Conservation (phyloP, 1,140 invertebrate species). For the Atopsyche davidsoni region DNA sequence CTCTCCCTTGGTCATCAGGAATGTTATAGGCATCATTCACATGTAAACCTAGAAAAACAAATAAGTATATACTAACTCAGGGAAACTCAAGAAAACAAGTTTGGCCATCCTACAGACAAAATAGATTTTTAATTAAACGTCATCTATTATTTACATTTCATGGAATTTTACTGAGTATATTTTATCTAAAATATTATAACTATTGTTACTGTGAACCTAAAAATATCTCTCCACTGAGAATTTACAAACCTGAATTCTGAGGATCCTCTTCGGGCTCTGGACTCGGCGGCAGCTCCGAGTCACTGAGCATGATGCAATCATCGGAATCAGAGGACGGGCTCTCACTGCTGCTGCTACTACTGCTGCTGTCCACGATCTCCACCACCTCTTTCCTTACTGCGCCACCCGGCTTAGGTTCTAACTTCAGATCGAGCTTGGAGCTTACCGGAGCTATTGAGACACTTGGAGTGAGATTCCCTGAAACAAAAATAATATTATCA, state of each 20-base stretch:
- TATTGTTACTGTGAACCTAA: too few species aligned
- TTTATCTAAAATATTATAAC: too few species aligned
- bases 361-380: constrained; percentile 59
- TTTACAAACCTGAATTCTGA: constrained; percentile 53
- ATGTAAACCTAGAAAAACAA: constrained; percentile 58
- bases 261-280: constrained; percentile 58
- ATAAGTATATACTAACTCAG: too few species aligned
- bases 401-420: constrained; percentile 33
- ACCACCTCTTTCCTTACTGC: constrained; percentile 43
- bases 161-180: too few species aligned
- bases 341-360: constrained; percentile 48
- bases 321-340: constrained; percentile 62
- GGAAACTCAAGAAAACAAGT: too few species aligned
- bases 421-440: constrained; percentile 19
- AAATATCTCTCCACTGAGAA: too few species aligned
- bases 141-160: too few species aligned
- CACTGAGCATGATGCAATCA: constrained; percentile 74
- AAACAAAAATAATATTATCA: too few species aligned
- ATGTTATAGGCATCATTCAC: constrained; percentile 89
- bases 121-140: too few species aligned
- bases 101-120: too few species aligned
- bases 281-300: constrained; percentile 54
- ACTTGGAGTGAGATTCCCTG: constrained; percentile 44
- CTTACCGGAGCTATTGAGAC: constrained; percentile 52
- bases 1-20: constrained; percentile 85